phyloP scores from a whole-genome alignment of 2,888 invertebrate genomes.

The Antheraea yamamai region DNA sequence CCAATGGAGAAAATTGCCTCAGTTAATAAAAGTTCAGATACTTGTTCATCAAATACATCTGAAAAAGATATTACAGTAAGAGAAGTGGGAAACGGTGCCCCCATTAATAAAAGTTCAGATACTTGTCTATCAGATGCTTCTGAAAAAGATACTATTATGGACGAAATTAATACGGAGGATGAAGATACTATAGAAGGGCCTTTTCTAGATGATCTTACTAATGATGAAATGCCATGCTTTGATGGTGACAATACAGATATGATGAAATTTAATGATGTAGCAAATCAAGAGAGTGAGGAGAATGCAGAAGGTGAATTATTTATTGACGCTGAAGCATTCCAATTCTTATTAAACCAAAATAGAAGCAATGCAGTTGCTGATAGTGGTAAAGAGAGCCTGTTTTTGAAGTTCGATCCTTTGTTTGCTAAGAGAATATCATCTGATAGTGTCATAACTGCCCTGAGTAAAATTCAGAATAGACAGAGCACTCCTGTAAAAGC shows the following conservation, averaged over 20 bases:
- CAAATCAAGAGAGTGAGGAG: constrained; percentile 47
- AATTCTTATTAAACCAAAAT: constrained; percentile 72
- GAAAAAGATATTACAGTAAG: constrained; percentile 52
- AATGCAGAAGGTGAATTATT: constrained; percentile 64
- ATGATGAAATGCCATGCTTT: constrained; percentile 48
- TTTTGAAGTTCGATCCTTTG: constrained; percentile 74
- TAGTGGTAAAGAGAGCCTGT: constrained; percentile 75
- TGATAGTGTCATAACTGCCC: constrained; percentile 58
- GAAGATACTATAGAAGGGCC: constrained; percentile 76
- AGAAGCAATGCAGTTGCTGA: constrained; percentile 60
- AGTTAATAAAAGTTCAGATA: constrained; percentile 42
- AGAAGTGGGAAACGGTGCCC: constrained; percentile 25
- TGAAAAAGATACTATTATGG: constrained; percentile 52
- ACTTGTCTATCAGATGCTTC: constrained; percentile 37
- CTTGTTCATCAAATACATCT: constrained; percentile 35
- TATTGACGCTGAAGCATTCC: constrained; percentile 74
- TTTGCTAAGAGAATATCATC: constrained; percentile 69
- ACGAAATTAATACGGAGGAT: constrained; percentile 68
- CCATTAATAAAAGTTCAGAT: constrained; percentile 39
- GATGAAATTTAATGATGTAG: constrained; percentile 57
- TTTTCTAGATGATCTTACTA: constrained; percentile 55
- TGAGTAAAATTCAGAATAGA: constrained; percentile 54
- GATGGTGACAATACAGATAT: constrained; percentile 49
- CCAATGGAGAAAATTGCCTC: constrained; percentile 44
- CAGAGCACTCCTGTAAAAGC: constrained; percentile 64